phyloP scores from a whole-genome alignment of 1,140 invertebrate species.

The Pollicipes pollicipes region DNA sequence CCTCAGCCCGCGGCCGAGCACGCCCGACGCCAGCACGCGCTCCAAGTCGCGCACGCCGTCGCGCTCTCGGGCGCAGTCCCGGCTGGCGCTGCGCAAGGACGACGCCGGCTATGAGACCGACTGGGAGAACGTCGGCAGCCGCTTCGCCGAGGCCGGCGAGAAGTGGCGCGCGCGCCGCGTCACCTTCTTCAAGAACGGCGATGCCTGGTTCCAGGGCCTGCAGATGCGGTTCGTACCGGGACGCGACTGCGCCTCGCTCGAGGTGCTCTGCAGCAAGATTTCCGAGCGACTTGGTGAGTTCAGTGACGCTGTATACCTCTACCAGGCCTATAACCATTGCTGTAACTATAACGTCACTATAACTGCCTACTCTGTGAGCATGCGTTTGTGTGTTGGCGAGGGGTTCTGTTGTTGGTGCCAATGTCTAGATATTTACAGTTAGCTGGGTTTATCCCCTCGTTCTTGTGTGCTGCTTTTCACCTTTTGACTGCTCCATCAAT shows the following conservation, averaged over 20 bases:
- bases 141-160: neutral
- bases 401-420: no score
- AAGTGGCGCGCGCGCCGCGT: conserved; percentile 63
- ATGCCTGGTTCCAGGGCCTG: conserved; percentile 72
- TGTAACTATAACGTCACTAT: no score
- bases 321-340: no score
- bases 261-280: conserved; percentile 63
- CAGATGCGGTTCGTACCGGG: conserved; percentile 75
- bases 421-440: no score
- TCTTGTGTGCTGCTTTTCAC: no score
- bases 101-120: neutral
- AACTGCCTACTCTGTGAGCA: no score
- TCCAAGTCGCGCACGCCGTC: neutral
- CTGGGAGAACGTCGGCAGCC: neutral
- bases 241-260: conserved; percentile 64
- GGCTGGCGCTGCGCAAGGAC: neutral
- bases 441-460: no score
- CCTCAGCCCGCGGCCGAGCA: neutral
- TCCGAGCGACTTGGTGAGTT: conserved; percentile 48
- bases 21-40: neutral
- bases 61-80: neutral
- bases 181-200: conserved; percentile 82
- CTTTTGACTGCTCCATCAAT: no score
- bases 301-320: no score
- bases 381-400: no score